These are phyloP conservation scores for Rhynchopsitta pachyrhyncha DNA, from an alignment of 2,113 vertebrate species.

Conservation along the genomic window DNA sequence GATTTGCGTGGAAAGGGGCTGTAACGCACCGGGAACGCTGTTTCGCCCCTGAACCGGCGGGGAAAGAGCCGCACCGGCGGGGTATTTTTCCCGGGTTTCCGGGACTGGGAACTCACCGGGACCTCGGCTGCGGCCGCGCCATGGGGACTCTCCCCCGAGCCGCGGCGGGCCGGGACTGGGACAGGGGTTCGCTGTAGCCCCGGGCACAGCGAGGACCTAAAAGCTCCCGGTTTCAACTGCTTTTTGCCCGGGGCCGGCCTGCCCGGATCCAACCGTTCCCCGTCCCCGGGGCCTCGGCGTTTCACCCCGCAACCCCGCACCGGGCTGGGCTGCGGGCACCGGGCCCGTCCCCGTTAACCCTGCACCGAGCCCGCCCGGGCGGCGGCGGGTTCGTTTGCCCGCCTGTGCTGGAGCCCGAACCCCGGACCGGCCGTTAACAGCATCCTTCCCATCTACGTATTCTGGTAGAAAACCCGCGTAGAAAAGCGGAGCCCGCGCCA, in stretches of 20 bases:
- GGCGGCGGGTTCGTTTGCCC: neutral
- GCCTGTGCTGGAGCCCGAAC: neutral
- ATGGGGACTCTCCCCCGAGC: neutral
- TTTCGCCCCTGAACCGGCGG: neutral
- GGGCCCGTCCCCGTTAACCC: neutral
- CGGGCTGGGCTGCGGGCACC: neutral
- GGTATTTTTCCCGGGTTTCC: neutral
- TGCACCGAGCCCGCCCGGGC: neutral
- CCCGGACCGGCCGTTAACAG: neutral
- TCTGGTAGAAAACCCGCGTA: neutral
- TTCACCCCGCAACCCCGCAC: neutral
- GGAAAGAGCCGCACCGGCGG: neutral
- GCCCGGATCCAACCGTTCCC: too few relatives aligned
- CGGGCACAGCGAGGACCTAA: neutral
- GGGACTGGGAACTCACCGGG: too few relatives aligned
- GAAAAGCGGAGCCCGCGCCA: neutral
- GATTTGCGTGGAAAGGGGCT: neutral
- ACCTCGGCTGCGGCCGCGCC: neutral
- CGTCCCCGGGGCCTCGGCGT: too few relatives aligned
- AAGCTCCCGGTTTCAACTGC: neutral
- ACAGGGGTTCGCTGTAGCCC: neutral
- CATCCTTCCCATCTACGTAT: fast-evolving
- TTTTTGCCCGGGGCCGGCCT: neutral
- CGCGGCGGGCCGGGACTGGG: neutral
- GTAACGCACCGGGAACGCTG: neutral